Evolutionary conservation across 2,113 vertebrate genomes (phyloP), one percentile per base, ranked within the genome.

Genomic region (Pipa parva): DNA sequence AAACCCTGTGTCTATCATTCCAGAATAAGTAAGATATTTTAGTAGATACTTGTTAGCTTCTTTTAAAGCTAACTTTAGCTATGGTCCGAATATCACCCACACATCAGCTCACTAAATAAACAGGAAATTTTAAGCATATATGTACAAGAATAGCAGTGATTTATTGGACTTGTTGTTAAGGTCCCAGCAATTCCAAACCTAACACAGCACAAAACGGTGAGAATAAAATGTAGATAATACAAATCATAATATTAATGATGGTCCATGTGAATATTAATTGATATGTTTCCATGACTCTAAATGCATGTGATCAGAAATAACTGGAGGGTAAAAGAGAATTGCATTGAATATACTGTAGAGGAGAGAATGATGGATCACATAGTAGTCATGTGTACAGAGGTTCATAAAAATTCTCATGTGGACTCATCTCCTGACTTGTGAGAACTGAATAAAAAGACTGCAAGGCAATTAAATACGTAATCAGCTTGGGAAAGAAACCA

Each of bases 221-320:
- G 48, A 50, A 20, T 10, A 22, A 22, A 50, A 50, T 6, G 36
- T 2, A 36, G 24, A 24, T 15, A 11, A 25, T 26, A 8, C 9
- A 5, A 59, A 17, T 10, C n/a, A 10, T 27, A 17, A 59, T 12
- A 11, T 12, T 36, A 36, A 36, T 3, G 10, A 13, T 13, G 15
- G 33, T 11, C 33, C 15, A 8, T 27, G 11, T 7, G 57, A 25
- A 12, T 39, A 25, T 33, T 9, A 26, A 11, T 17, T 7, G 39
- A 25, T 42, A 26, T 10, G 25, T 50, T 62, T 28, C 31, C 12
- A 27, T 24, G 18, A 2, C 18, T 49, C 28, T 54, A 15, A 9
- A 54, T 29, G 26, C 63, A 66, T 66, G 63, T 66, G 52, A 66
- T 26, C 20, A 33, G 39, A 31, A 17, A 9, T 46, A 27, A 31